These are phyloP conservation scores for Lepidocyrtoides sp. DNA, from an alignment of 2,888 invertebrate species.

Conservation along the genomic window DNA sequence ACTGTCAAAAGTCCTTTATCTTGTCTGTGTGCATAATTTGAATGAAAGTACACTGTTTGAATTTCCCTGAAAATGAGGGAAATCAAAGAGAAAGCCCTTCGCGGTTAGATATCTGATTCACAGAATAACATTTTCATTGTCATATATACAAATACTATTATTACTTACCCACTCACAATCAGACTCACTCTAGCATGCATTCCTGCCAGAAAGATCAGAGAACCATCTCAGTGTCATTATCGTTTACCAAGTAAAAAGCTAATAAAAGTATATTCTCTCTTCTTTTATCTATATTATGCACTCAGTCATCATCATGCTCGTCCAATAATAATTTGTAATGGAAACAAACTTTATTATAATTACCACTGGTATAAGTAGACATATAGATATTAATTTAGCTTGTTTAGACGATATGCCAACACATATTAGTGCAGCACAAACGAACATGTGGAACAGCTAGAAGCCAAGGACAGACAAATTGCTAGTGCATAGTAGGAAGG, in stretches of 20 bases:
- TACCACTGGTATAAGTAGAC: not conserved
- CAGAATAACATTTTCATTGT: not conserved
- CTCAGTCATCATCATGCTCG: conserved; percentile 42
- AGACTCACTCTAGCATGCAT: not conserved
- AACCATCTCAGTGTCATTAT: not conserved
- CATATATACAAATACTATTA: too few species aligned
- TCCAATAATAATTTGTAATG: conserved; percentile 52
- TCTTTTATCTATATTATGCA: not conserved
- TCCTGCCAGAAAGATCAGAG: not conserved
- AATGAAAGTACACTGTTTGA: not conserved
- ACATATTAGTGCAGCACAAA: not conserved
- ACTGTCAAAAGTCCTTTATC: not conserved
- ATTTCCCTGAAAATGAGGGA: not conserved
- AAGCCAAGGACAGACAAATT: conserved; percentile 19
- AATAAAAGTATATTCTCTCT: not conserved
- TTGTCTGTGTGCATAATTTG: not conserved
- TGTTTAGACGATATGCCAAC: not conserved
- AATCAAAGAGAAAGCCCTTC: conserved; percentile 27
- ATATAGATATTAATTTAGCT: not conserved
- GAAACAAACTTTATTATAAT: conserved; percentile 36
- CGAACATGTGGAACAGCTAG: conserved; percentile 30
- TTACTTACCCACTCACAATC: too few species aligned
- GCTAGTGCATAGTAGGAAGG: not conserved
- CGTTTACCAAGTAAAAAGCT: not conserved
- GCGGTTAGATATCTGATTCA: too few species aligned